These are phyloP conservation scores for Phodopus roborovskii DNA, from an alignment of 2,113 vertebrate species.

Conservation along the genomic window DNA sequence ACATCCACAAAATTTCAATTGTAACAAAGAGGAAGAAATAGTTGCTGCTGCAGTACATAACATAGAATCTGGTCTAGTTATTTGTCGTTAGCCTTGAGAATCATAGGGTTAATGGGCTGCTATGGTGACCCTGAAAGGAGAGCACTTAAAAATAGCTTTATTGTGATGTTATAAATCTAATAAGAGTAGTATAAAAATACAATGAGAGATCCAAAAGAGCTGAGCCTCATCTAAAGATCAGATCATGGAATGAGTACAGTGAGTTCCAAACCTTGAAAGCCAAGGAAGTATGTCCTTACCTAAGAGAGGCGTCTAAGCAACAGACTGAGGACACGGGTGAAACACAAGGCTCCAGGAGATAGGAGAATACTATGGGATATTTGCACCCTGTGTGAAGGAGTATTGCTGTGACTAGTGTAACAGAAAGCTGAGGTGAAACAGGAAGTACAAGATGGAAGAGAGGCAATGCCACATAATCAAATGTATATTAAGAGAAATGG, in stretches of 20 bases:
- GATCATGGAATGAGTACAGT: background rate
- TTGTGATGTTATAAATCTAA: background rate
- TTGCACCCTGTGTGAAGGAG: background rate
- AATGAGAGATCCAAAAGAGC: background rate
- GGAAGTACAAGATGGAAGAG: background rate
- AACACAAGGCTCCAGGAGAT: background rate
- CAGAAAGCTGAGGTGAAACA: background rate
- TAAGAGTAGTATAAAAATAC: background rate
- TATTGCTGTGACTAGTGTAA: background rate
- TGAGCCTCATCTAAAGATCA: background rate
- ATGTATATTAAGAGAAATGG: background rate
- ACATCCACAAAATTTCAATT: conserved; percentile 11
- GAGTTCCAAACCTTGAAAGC: background rate
- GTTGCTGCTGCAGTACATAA: background rate
- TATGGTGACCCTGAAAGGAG: background rate
- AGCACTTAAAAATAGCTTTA: background rate
- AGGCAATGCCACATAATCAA: background rate
- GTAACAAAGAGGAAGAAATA: background rate
- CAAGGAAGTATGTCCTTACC: background rate
- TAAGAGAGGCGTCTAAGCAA: background rate
- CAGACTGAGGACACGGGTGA: rapidly evolving
- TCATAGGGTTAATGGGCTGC: background rate
- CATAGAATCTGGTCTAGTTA: background rate
- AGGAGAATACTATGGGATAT: background rate
- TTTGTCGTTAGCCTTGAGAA: background rate